phyloP scores from a whole-genome alignment of 92 coral and sea anemone genomes.

The Muricea muricata region DNA sequence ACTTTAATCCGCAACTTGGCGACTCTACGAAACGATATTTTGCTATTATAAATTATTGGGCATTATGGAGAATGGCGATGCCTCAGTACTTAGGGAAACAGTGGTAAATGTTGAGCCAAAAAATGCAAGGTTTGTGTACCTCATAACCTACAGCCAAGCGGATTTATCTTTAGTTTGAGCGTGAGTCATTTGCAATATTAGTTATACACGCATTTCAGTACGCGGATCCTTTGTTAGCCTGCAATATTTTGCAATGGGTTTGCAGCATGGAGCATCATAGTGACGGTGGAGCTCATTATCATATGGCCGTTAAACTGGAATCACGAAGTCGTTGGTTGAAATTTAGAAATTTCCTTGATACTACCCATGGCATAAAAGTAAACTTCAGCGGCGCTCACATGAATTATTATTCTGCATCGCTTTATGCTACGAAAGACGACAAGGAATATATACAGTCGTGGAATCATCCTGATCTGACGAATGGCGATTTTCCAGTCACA shows the following conservation, averaged over 20 bases:
- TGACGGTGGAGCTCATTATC: constrained; percentile 22
- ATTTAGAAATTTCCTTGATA: constrained; percentile 22
- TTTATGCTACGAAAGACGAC: constrained; percentile 58
- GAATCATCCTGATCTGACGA: constrained; percentile 47
- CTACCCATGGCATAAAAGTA: constrained; percentile 25
- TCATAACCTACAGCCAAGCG: constrained; percentile 4
- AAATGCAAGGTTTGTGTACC: constrained; percentile 9
- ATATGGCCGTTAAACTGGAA: constrained; percentile 35
- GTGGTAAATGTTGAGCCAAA: neutral
- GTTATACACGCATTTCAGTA: neutral
- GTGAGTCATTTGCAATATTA: neutral
- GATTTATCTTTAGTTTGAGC: neutral
- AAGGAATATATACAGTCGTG: constrained; percentile 25
- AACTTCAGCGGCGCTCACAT: constrained; percentile 20
- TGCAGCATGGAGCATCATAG: constrained; percentile 11
- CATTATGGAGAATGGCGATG: no score
- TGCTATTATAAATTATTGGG: no score
- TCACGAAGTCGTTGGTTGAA: constrained; percentile 27
- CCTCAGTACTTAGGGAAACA: neutral
- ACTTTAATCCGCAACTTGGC: no score
- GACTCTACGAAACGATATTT: no score
- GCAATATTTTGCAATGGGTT: neutral
- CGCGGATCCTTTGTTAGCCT: neutral
- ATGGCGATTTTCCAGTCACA: neutral
- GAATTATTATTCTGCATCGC: constrained; percentile 46